Base-by-base conservation (phyloP, 2,113 vertebrate genomes). In the Anas platyrhynchos region DNA sequence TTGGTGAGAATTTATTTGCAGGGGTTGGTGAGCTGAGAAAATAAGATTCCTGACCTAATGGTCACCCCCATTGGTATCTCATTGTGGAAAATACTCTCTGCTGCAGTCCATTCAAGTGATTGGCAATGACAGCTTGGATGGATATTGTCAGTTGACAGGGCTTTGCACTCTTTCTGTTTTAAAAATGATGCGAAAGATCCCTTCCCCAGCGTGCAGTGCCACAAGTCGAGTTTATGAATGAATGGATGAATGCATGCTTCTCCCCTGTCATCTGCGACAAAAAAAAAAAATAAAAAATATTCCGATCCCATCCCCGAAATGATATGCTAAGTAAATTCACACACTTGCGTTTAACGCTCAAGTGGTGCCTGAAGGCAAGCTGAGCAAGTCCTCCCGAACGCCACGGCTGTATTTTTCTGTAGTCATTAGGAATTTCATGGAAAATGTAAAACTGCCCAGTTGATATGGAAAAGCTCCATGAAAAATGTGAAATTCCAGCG, bases 101-200 rank as follows among this genome's bases (percentile, higher is more conserved):
- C 94, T 97, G 96, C 93, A 96, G 96, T 96, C 93, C 93, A 96
- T 96, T 96, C 93, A 95, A 97, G 96, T 96, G 96, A 96, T 96
- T 97, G 96, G 96, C 96, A 97, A 95, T 94, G 96, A 96, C 93
- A 97, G 94, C 92, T 76, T 97, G 96, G 94, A 96, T 96, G 93
- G 94, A 97, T 95, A 96, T 96, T 96, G 93, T 96, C 96, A 95
- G 29, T 95, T 97, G 96, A 96, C 96, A 96, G 93, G 94, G 93
- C 96, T 96, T 96, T 96, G 96, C 96, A 23, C 86, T 91, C 92
- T 65, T 71, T 79, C 77, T 69, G 83, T 36, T 75, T 95, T 95
- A 91, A 96, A 95, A 95, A 93, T 63, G 94, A 94, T 85, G 96
- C 93, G 11, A 96, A n/a, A 76, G 93, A 89, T 95, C 93, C 91